Evolutionary conservation across 2,113 vertebrate species (phyloP), one percentile per base, ranked within the genome.

Genomic region (Hypocryptadius cinnamomeus): DNA sequence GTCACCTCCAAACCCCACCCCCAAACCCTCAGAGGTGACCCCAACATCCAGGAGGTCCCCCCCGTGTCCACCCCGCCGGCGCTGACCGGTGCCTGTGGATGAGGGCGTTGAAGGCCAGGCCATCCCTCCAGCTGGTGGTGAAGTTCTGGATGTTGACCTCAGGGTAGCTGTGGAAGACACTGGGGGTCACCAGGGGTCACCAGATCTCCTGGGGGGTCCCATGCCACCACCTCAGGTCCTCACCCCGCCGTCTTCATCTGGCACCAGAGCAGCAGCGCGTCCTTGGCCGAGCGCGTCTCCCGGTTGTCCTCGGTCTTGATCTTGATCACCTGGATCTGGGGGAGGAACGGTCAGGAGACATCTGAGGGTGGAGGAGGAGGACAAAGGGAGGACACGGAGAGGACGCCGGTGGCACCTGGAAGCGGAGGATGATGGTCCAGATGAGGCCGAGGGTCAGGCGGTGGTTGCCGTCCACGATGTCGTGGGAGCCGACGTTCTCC

Each of bases 111-210:
- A 99, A 99, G 86, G 99, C 99, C 77, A 99, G 95, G 9, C 99
- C 99, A 2, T 99, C 99, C 92, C 98, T 97, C 99, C 99, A 99
- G 96, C 99, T 99, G 91, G 98, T 99, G 94, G 99, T 99, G 96
- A 99, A 99, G 97, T 99, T 99, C 96, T 99, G 98, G 93, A 99
- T 99, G 97, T 98, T 99, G 20, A 99, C 99, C 92, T 99, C 99
- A 2, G 99, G 97, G 95, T 99, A 99, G 61, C 99, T 99, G 97
- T 3, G 11, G 37, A 5, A 39, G 37, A 6, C 40, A 59, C 3
- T 15, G 2, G 6, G 2, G 48, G 76, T 64, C 79, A 64, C 12
- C 37, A 0, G 5, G 2, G 37, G 13, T 22, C 74, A 51, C 22
- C 57, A 4, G 2, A 33, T 18, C 21, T 20, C 37, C 31, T 13